Conservation (phyloP, 2,888 invertebrate genomes). For the Diarsia brunnea region DNA sequence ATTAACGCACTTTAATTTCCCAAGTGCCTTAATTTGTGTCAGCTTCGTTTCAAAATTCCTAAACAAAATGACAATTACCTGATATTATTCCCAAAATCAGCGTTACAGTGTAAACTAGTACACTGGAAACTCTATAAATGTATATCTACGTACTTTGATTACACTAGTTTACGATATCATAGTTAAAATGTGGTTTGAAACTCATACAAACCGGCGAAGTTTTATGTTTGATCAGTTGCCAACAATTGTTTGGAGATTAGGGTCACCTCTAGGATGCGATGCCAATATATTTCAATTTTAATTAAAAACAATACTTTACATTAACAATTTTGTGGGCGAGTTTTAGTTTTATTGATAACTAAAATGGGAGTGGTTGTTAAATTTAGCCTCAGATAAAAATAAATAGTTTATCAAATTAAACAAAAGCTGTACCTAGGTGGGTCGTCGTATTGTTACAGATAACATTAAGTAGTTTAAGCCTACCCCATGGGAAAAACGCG, state of each 20-base stretch:
- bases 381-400: not conserved
- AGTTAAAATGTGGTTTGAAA: conserved; percentile 66
- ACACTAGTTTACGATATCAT: conserved; percentile 66
- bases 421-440: not conserved
- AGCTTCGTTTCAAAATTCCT: not conserved
- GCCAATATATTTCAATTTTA: conserved; percentile 52
- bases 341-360: conserved; percentile 16
- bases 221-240: conserved; percentile 69
- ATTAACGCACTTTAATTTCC: not conserved
- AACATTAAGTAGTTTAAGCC: not conserved
- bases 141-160: conserved; percentile 50
- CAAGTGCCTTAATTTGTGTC: too few species aligned
- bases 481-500: not conserved
- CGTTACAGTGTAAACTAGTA: not conserved
- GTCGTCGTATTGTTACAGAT: not conserved
- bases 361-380: conserved; percentile 5
- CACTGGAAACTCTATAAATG: not conserved
- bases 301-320: conserved; percentile 35
- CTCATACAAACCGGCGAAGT: conserved; percentile 63
- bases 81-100: conserved; percentile 8
- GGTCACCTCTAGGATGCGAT: conserved; percentile 45
- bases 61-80: not conserved
- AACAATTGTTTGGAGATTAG: conserved; percentile 64
- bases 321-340: conserved; percentile 14
- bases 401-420: not conserved